Conservation (phyloP, 2,888 invertebrate species). For the Drosophila fungiperda region DNA sequence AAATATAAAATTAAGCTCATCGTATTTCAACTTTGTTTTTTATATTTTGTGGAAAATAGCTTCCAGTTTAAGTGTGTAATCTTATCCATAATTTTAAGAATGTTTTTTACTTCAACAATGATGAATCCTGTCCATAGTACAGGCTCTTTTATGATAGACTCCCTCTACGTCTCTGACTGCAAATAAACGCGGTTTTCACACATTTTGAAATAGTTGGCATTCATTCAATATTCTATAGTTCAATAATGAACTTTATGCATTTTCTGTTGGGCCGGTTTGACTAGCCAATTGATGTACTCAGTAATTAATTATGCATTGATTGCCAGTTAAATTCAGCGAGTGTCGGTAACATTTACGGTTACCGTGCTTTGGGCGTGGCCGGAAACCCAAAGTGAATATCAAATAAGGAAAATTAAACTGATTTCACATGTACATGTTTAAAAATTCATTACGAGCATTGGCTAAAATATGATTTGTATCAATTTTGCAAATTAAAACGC, state of each 20-base stretch:
- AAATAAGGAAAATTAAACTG: not conserved
- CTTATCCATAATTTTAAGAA: not conserved
- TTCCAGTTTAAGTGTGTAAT: not conserved
- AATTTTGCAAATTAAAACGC: conserved; percentile 10
- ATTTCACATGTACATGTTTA: conserved; percentile 33
- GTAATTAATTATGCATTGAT: conserved; percentile 72
- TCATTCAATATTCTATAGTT: conserved; percentile 33
- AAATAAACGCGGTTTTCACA: conserved; percentile 20
- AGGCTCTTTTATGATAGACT: conserved; percentile 36
- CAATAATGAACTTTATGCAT: conserved; percentile 45
- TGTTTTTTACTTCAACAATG: not conserved
- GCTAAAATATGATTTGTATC: conserved; percentile 1
- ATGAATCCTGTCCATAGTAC: conserved; percentile 3
- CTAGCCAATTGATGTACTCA: conserved; percentile 37
- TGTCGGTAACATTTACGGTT: conserved; percentile 16
- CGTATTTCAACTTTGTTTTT: not conserved
- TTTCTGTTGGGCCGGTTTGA: not conserved
- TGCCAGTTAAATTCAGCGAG: conserved; percentile 20
- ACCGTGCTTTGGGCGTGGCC: conserved; percentile 21
- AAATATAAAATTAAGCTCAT: not conserved
- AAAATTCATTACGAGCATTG: conserved; percentile 37
- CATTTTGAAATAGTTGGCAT: conserved; percentile 28
- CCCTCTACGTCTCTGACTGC: not conserved
- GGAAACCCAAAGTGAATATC: conserved; percentile 40
- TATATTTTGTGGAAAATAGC: not conserved